phyloP scores from a whole-genome alignment of 2,888 invertebrate genomes.

The Trichogramma dendrolimi region DNA sequence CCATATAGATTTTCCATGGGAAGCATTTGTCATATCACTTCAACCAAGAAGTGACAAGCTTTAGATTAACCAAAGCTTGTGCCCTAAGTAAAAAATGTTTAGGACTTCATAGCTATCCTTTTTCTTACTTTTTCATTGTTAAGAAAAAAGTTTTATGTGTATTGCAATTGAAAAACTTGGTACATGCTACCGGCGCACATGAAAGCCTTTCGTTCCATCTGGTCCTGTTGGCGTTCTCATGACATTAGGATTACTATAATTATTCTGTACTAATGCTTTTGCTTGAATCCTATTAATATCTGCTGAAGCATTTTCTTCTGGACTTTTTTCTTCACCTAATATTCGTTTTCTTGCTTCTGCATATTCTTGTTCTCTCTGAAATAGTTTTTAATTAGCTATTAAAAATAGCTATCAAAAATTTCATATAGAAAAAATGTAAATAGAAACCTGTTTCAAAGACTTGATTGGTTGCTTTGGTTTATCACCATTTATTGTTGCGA shows the following conservation, averaged over 20 bases:
- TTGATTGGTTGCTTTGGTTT: conserved; percentile 74
- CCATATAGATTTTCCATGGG: conserved; percentile 7
- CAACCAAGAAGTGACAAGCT: conserved; percentile 14
- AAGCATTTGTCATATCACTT: conserved; percentile 18
- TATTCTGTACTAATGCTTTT: conserved; percentile 33
- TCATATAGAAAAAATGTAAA: neutral
- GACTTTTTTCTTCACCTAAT: conserved; percentile 78
- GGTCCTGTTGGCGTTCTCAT: conserved; percentile 75
- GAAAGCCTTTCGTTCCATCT: conserved; percentile 71
- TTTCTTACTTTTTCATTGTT: conserved; percentile 29
- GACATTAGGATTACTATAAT: conserved; percentile 49
- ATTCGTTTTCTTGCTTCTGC: conserved; percentile 87
- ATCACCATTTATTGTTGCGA: conserved; percentile 63
- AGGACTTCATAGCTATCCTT: conserved; percentile 46
- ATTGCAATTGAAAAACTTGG: conserved; percentile 32
- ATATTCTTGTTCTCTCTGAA: conserved; percentile 85
- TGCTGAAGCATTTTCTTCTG: conserved; percentile 59
- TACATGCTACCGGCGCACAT: conserved; percentile 62
- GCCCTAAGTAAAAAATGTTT: conserved; percentile 34
- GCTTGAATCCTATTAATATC: conserved; percentile 51
- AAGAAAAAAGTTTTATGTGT: conserved; percentile 30
- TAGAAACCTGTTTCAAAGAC: conserved; percentile 64
- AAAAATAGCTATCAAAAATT: conserved; percentile 1
- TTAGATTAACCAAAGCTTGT: conserved; percentile 8
- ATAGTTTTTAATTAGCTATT: conserved; percentile 1